Percentiles rank a stretch among this genome's conserved stretches.
Evolutionary conservation across 2,113 vertebrate species (phyloP).

Genomic region (Bucco capensis): DNA sequence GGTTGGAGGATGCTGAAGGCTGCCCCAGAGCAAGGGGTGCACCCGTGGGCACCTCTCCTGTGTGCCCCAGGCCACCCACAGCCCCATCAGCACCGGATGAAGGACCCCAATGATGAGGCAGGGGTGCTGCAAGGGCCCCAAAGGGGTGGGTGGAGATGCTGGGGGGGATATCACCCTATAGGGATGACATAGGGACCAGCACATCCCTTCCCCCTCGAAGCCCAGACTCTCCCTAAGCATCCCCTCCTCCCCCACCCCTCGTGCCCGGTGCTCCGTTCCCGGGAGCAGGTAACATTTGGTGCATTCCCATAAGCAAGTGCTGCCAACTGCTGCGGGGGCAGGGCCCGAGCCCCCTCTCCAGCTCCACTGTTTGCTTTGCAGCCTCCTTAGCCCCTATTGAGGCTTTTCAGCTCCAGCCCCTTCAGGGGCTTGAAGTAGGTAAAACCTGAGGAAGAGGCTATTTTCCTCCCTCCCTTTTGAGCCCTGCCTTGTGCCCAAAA

Average conservation of each 20-base stretch:
- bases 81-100: accelerated
- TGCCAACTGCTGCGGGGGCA: constrained; percentile 26
- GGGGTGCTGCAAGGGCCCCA: accelerated
- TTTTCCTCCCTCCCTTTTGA: constrained; percentile 75
- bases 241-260: accelerated
- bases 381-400: constrained; percentile 59
- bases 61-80: accelerated
- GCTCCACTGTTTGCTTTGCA: constrained; percentile 69
- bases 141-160: accelerated
- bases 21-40: background rate
- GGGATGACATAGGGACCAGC: accelerated
- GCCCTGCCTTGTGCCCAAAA: constrained; percentile 74
- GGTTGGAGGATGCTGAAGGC: too few relatives aligned
- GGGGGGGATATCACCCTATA: accelerated
- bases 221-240: background rate
- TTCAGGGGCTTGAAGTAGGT: constrained; percentile 73
- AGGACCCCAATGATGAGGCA: accelerated
- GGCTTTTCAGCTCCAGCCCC: constrained; percentile 66
- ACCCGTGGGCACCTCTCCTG: background rate
- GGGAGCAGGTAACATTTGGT: constrained; percentile 71
- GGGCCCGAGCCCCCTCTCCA: constrained; percentile 60
- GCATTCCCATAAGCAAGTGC: constrained; percentile 74
- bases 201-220: background rate
- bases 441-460: constrained; percentile 77
- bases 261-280: background rate